Base-by-base conservation (phyloP, 2,888 invertebrate species). In the Tenthredo scrophulariae region DNA sequence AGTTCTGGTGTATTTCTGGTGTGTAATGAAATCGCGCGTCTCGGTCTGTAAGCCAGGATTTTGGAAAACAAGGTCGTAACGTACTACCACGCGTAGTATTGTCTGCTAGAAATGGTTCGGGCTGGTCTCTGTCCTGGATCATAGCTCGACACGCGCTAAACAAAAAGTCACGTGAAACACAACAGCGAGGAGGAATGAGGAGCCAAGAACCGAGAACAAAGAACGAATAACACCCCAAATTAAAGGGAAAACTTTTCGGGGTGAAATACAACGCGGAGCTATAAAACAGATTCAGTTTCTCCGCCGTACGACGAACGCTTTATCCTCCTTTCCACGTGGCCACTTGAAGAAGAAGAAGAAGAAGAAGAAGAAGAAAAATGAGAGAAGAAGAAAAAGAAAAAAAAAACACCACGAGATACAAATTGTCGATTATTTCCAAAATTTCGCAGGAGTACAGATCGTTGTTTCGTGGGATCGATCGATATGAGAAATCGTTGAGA, bases 11-110 rank as follows among this genome's bases (percentile, higher is more conserved):
- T 46, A 10, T 22, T 80, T n/a, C 40, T 33, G 10, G 43, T 22
- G 58, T 62, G 79, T 79, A 79, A 79, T 80, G 80, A 80, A 79
- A 79, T 79, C 79, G 58, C 37, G 77, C 18, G 80, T 80, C 62
- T 80, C 80, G 80, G 80, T 80, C 80, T 62, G 40, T 50, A 13
- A 26, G 13, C 50, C 62, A 80, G 37, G 62, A 62, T 62, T 80
- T 80, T 18, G 37, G 80, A 80, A 80, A 80, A 80, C 80, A 80
- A 80, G 62, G 62, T 80, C 80, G 80, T 80, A 80, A 80, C 80
- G 80, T 80, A 80, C 37, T 62, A 15, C 80, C 80, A n/a, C 13
- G 50, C 29, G 7, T 50, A 54, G 77, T 50, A 77, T 77, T 77
- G 74, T 77, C 77, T 50, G 50, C 77, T 54, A 18, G 26, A 54